Conservation (phyloP, 92 coral and sea anemone genomes). For the Siderastrea siderea region DNA sequence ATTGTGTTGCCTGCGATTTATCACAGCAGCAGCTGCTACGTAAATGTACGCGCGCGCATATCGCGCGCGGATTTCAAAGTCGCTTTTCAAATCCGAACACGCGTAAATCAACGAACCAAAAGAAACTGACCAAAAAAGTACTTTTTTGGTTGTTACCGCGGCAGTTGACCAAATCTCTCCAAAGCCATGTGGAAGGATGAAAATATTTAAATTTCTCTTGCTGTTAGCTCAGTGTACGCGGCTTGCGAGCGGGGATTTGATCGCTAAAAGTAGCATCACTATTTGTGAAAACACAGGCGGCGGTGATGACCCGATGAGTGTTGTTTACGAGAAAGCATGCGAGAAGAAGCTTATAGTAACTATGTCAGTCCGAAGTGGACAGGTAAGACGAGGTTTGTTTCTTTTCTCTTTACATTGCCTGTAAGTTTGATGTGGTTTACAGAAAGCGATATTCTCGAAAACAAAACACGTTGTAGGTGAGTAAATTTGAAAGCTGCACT, state of each 20-base stretch:
- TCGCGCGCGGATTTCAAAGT: constrained; percentile 12
- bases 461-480: too few species aligned
- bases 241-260: constrained; percentile 61
- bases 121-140: background rate
- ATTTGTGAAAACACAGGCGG: constrained; percentile 96
- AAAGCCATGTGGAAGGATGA: constrained; percentile 3
- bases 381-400: constrained; percentile 63
- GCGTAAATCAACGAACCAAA: background rate
- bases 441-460: too few species aligned
- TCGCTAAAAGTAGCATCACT: constrained; percentile 94
- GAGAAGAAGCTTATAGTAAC: constrained; percentile 94
- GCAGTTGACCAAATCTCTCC: background rate
- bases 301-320: constrained; percentile 91
- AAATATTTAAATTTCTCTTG: constrained; percentile 21
- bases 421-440: background rate
- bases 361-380: constrained; percentile 91
- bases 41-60: constrained; percentile 5
- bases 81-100: background rate
- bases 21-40: constrained; percentile 15
- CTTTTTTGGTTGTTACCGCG: background rate
- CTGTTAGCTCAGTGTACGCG: constrained; percentile 14
- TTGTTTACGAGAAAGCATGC: constrained; percentile 95
- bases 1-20: constrained; percentile 20
- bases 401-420: background rate
- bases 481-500: too few species aligned